phyloP scores from a whole-genome alignment of 2,888 invertebrate species.

The Campoletis raptor region DNA sequence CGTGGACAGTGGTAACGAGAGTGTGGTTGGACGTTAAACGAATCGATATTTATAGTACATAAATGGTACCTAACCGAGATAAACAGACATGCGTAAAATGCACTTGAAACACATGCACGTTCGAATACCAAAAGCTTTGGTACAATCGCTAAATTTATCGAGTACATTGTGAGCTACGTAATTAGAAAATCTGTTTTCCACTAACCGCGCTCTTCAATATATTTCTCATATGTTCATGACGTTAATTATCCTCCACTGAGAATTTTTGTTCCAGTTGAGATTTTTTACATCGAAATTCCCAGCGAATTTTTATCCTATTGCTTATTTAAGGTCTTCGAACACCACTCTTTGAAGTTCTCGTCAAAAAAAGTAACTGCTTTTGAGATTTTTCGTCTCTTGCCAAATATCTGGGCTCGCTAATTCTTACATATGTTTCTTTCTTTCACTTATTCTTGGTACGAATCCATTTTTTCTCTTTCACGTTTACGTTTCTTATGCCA shows the following conservation, averaged over 20 bases:
- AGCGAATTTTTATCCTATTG: constrained; percentile 7
- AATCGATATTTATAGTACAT: constrained; percentile 60
- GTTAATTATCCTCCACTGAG: constrained; percentile 47
- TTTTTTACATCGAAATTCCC: constrained; percentile 33
- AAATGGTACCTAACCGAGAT: constrained; percentile 40
- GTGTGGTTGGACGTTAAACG: constrained; percentile 50
- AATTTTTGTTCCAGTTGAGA: constrained; percentile 9
- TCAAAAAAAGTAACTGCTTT: not conserved
- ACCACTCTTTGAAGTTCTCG: not conserved
- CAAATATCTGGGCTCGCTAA: not conserved
- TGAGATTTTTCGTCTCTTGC: not conserved
- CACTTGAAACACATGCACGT: constrained; percentile 11
- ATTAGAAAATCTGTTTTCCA: constrained; percentile 57
- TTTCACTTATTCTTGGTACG: constrained; percentile 1
- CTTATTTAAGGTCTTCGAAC: constrained; percentile 8
- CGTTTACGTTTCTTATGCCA: not conserved
- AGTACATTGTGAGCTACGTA: constrained; percentile 27
- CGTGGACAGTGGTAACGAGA: constrained; percentile 58
- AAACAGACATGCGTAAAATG: constrained; percentile 45
- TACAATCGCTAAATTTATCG: constrained; percentile 6
- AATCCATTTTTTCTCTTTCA: constrained; percentile 42
- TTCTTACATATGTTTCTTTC: not conserved
- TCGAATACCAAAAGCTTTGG: not conserved
- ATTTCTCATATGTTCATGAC: constrained; percentile 37
- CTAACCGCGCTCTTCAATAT: constrained; percentile 37